A percentile compares a stretch with the other conserved stretches of the same genome.
Conservation (phyloP, 2,888 invertebrate species). For the Aleiodes leptofemur region DNA sequence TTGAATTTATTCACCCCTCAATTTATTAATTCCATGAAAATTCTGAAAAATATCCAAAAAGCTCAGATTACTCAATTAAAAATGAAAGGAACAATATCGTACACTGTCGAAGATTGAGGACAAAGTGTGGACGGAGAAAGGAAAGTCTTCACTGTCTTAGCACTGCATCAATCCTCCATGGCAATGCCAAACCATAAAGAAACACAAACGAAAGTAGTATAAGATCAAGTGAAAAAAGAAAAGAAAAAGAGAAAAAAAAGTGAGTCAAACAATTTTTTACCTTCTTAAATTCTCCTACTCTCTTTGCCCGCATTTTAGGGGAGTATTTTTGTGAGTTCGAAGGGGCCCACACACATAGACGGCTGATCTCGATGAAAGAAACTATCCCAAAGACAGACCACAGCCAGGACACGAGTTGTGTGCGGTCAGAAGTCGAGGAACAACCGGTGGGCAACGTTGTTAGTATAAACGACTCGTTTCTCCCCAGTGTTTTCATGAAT, state of each 20-base stretch:
- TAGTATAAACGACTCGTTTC: neutral
- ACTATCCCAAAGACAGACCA: conserved; percentile 2
- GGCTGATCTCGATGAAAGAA: conserved; percentile 21
- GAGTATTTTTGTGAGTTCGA: conserved; percentile 10
- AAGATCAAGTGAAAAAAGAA: too few species aligned
- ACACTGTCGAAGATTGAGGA: neutral
- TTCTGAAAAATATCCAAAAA: too few species aligned
- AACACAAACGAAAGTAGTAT: neutral
- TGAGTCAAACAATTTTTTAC: neutral
- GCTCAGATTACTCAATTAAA: too few species aligned
- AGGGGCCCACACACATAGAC: neutral
- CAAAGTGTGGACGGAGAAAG: conserved; percentile 10
- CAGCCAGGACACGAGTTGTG: conserved; percentile 20
- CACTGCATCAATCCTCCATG: neutral
- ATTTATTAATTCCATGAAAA: too few species aligned
- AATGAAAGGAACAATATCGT: too few species aligned
- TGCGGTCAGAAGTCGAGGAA: conserved; percentile 34
- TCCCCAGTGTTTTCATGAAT: neutral
- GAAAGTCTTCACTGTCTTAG: conserved; percentile 1
- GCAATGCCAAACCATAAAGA: neutral
- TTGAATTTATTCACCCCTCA: too few species aligned
- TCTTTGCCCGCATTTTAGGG: neutral
- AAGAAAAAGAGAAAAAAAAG: neutral
- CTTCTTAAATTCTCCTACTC: neutral
- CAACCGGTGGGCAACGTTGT: conserved; percentile 19